Evolutionary conservation across 2,888 invertebrate species (phyloP).

Genomic region (Pammene aurita): DNA sequence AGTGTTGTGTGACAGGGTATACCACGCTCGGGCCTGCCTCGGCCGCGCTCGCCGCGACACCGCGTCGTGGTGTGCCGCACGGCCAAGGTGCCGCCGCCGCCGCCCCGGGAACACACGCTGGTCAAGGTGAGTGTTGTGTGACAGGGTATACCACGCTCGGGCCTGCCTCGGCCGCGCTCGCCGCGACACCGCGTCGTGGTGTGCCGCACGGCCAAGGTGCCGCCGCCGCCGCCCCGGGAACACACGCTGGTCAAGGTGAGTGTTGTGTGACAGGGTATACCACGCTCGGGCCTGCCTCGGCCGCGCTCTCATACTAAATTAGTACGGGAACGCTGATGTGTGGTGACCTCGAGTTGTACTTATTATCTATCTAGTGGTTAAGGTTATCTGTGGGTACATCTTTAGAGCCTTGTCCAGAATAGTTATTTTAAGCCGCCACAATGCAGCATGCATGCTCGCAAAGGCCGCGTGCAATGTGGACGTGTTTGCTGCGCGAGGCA

Average conservation of each 20-base stretch:
- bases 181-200: constrained; percentile 55
- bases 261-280: too few species aligned
- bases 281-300: constrained; percentile 33
- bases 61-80: constrained; percentile 54
- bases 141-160: constrained; percentile 40
- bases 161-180: constrained; percentile 25
- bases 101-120: constrained; percentile 68
- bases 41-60: constrained; percentile 45
- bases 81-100: constrained; percentile 39
- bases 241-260: constrained; percentile 76
- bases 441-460: too few species aligned
- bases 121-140: constrained; percentile 65
- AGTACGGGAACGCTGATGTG: too few species aligned
- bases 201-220: constrained; percentile 43
- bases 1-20: too few species aligned
- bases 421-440: too few species aligned
- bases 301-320: too few species aligned
- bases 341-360: too few species aligned
- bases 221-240: constrained; percentile 53
- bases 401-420: too few species aligned
- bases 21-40: constrained; percentile 33
- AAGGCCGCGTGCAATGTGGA: too few species aligned
- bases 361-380: too few species aligned
- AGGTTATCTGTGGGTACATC: too few species aligned
- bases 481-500: too few species aligned